Evolutionary conservation across 2,888 invertebrate species (phyloP), one percentile per base, ranked within the genome.

Genomic region (Archips crataeganus): DNA sequence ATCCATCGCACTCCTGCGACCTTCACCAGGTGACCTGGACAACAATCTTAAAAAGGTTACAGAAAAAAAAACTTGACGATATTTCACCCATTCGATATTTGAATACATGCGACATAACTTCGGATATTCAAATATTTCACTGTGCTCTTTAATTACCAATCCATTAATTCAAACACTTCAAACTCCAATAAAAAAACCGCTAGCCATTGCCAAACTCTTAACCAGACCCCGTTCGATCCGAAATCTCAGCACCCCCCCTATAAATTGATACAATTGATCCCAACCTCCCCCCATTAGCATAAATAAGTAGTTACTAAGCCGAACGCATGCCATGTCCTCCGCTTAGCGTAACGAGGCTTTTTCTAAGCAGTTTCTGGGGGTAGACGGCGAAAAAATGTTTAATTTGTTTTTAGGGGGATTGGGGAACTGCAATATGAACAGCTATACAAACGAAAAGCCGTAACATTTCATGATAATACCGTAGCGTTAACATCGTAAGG

Each of bases 241-340:
- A 84, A 88, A 87, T 87, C 87, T 84, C 84, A 75, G 76, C 76
- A 60, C 78, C 81, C 84, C 85, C 87, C 85, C 87, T 82, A 87
- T 90, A 90, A 90, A 90, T 89, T 89, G 86, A 81, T 79, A 79
- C 85, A 85, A 90, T 87, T 84, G 88, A 83, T 84, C 86, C 86
- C 88, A 82, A 84, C 81, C 79, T 77, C 79, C 81, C 80, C 82
- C 82, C 84, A 89, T 90, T 90, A 87, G 87, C 90, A 90, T 90
- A 89, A 89, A 88, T 86, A 88, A 83, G 79, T 87, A 82, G 87
- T 90, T 90, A 87, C 85, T 85, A 89, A 79, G 89, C 89, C 81
- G 80, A 84, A 81, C 85, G 87, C 83, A 81, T 82, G 77, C 74
- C 78, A 76, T 77, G 79, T 77, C 77, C 75, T 71, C 68, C 72